Base-by-base conservation (phyloP, 2,113 vertebrate species). In the Gymnarchus niloticus region DNA sequence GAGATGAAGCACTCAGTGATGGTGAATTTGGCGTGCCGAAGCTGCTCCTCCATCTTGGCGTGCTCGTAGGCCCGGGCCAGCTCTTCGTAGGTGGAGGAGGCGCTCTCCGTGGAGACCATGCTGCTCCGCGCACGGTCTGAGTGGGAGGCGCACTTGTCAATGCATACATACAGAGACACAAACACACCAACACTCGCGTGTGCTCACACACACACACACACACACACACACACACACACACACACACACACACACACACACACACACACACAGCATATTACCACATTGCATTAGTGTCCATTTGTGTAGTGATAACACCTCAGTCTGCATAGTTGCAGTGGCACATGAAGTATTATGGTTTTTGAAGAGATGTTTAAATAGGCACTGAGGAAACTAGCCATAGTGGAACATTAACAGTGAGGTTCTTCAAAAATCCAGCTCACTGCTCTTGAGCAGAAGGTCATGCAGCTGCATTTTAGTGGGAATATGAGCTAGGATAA, bases 1-100 rank as follows among this genome's bases (percentile, higher is more conserved):
- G 98, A 99, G 89, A 99, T 99, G 96, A 99, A 99, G 95, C 98
- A 99, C 89, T 99, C 98, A 0, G 98, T 99, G 94, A 99, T 99
- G 93, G 98, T 99, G 96, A 99, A 99, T 95, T 99, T 99, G 92
- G 98, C 98, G 0, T 99, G 97, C 78, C 98, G 93, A 89, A 99
- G 95, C 93, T 99, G 98, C 88, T 99, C 98, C 90, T 99, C 98
- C 97, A 99, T 98, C 94, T 99, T 99, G 91, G 98, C 98, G 0
- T 99, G 98, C 88, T 99, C 98, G 0, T 99, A 99, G 17, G 98
- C 98, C 87, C 98, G 93, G 0, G 98, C 98, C 93, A 99, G 94
- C 89, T 99, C 98, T 94, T 99, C 98, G 0, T 99, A 99, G 0
- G 98, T 99, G 88, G 98, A 99, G 89, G 98, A 99, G 86, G 98